A percentile compares a stretch with the other conserved stretches of the same genome.
These are phyloP conservation scores for Orestias chungarensis DNA, from an alignment of 2,797 vertebrate genomes.

Conservation along the genomic window DNA sequence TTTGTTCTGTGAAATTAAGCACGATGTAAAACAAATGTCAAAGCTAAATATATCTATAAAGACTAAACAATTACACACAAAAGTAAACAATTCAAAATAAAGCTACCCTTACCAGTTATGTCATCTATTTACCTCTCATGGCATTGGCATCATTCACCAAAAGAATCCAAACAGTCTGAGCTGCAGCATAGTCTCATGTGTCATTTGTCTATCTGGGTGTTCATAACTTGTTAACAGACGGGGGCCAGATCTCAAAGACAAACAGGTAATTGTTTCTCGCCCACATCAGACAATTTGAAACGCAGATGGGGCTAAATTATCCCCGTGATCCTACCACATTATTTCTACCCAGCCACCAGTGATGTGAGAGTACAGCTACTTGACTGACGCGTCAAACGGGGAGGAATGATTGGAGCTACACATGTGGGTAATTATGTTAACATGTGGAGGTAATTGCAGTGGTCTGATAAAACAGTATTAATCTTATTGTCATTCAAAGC, in stretches of 20 bases:
- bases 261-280: slow-evolving; percentile 54
- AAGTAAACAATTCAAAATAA: background rate
- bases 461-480: slow-evolving; percentile 52
- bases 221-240: slow-evolving; percentile 59
- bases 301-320: slow-evolving; percentile 20
- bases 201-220: slow-evolving; percentile 42
- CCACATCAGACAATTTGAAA: slow-evolving; percentile 41
- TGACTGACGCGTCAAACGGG: slow-evolving; percentile 35
- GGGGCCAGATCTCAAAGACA: slow-evolving; percentile 55
- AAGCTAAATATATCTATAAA: background rate
- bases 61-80: background rate
- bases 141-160: slow-evolving; percentile 9
- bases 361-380: slow-evolving; percentile 38
- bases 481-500: slow-evolving; percentile 46
- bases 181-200: slow-evolving; percentile 31
- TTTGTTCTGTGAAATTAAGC: background rate
- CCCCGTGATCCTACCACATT: slow-evolving; percentile 26
- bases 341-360: slow-evolving; percentile 29
- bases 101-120: slow-evolving; percentile 15
- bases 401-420: slow-evolving; percentile 41
- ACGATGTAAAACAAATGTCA: slow-evolving; percentile 13
- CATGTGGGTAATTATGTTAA: slow-evolving; percentile 49
- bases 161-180: slow-evolving; percentile 56
- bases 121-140: slow-evolving; percentile 34
- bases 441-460: slow-evolving; percentile 43